Base-by-base conservation (phyloP, 2,888 invertebrate genomes). In the Cryptosula pallasiana region DNA sequence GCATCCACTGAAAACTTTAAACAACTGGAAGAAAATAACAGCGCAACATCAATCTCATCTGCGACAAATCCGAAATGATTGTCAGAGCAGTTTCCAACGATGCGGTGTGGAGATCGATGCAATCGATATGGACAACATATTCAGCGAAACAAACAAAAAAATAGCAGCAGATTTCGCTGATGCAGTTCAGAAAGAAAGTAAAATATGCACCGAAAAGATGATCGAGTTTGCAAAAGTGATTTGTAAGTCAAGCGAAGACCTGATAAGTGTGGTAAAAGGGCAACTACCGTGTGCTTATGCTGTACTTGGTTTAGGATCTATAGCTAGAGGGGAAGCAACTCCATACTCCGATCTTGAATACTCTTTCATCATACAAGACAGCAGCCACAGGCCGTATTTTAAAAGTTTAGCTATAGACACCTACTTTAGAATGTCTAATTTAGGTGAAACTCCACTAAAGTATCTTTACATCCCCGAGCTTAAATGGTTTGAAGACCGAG, bases 331-430 rank as follows among this genome's bases (percentile, higher is more conserved):
- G 20, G 63, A 63, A 32, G 63, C 63, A 13, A 63, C 63, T 9
- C 63, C 63, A 25, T 63, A 63, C n/a, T 63, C 63, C 2, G 63
- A 63, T 32, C 63, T 63, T 25, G 63, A 63, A 32, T 63, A 63
- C 32, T 5, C 63, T 32, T 63, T 63, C 34, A 5, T 63, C 25
- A 63, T 63, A 29, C 29, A 63, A n/a, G 13, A 20, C 13, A 32
- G 32, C 29, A 13, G 32, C 32, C 25, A 63, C 34, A 27, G n/a
- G 32, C 1, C 2, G 32, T 63, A 63, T n/a, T 63, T 63, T 63
- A 5, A 9, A n/a, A 27, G n/a, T 16, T 16, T 63, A 29, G 63
- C 63, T 13, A n/a, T 63, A 5, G 63, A 63, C 32, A 63, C 63
- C 25, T 63, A 63, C 27, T 63, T 63, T 32, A 63, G 63, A 63